Evolutionary conservation across 2,113 vertebrate genomes (phyloP), one percentile per base, ranked within the genome.

Genomic region (Rhineura floridana): DNA sequence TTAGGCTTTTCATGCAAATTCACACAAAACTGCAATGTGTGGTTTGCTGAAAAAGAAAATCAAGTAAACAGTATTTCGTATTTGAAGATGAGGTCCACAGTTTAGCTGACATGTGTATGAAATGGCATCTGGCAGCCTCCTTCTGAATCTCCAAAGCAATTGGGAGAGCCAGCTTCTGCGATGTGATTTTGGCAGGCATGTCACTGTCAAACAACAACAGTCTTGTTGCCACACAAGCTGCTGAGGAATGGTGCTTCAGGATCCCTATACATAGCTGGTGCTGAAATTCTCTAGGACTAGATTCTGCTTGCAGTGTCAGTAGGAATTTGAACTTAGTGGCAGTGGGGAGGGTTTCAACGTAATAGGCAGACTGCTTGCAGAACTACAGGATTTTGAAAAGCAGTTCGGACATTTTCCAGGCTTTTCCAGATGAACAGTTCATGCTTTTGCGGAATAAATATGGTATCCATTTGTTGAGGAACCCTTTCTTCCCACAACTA

Each of bases 121-220:
- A 78, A 19, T 62, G 77, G 84, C 36, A 90, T 59, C 85, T 92
- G 91, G 63, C 50, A 7, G 36, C 67, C 63, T 81, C 10, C 28
- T 52, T 55, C 25, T 23, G 88, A 89, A 69, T 83, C 90, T 70
- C 81, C 1, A 9, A 89, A 90, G 86, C 86, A 15, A 28, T 83
- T 44, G 80, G 17, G 1, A 42, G 81, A 95, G 93, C 87, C 85
- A 86, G 93, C 84, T 87, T 91, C 81, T 85, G 44, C 48, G 72
- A 86, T 85, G 50, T 88, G 92, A 86, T 86, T 91, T 87, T 91
- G 91, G 59, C 87, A 87, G 83, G 87, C 86, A 44, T 8, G 59
- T 90, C 52, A 52, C 87, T 87, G 69, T 91, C 92, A 36, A 81
- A 52, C 84, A 52, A 42, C n/a, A 90, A 9, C 81, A 39, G 67